phyloP scores from a whole-genome alignment of 2,797 vertebrate species.

The Fundulus diaphanus region DNA sequence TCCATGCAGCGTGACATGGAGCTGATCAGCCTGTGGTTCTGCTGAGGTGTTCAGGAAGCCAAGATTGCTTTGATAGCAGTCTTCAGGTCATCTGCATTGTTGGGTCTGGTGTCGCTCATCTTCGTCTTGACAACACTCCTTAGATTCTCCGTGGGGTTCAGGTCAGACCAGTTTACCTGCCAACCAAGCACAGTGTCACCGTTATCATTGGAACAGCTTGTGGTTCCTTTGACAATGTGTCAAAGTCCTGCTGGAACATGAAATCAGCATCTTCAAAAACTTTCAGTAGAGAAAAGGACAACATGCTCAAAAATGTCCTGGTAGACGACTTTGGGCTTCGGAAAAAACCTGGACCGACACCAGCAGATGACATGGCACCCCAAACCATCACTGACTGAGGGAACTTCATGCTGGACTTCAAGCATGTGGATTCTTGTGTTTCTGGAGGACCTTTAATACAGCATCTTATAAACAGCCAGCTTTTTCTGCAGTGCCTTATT shows the following conservation, averaged over 20 bases:
- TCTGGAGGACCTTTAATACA: too few relatives aligned
- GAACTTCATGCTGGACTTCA: too few relatives aligned
- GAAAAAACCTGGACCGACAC: too few relatives aligned
- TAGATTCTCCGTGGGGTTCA: background rate
- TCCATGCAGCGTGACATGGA: background rate
- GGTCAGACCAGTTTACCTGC: too few relatives aligned
- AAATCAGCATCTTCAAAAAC: too few relatives aligned
- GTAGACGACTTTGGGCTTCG: too few relatives aligned
- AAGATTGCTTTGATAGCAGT: background rate
- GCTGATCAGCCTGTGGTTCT: background rate
- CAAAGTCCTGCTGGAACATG: background rate
- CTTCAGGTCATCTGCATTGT: background rate
- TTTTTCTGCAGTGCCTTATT: background rate
- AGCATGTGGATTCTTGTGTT: too few relatives aligned
- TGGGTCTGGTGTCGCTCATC: background rate
- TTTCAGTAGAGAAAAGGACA: too few relatives aligned
- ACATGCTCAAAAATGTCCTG: too few relatives aligned
- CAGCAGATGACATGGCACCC: too few relatives aligned
- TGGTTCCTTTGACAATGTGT: background rate
- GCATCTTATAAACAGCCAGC: background rate
- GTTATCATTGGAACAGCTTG: background rate
- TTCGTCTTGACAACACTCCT: background rate
- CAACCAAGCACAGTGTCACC: background rate
- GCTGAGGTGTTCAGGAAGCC: background rate
- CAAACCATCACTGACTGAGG: too few relatives aligned